These are phyloP conservation scores for Pangasius larnaudii DNA, from an alignment of 2,797 vertebrate genomes.

Conservation along the genomic window DNA sequence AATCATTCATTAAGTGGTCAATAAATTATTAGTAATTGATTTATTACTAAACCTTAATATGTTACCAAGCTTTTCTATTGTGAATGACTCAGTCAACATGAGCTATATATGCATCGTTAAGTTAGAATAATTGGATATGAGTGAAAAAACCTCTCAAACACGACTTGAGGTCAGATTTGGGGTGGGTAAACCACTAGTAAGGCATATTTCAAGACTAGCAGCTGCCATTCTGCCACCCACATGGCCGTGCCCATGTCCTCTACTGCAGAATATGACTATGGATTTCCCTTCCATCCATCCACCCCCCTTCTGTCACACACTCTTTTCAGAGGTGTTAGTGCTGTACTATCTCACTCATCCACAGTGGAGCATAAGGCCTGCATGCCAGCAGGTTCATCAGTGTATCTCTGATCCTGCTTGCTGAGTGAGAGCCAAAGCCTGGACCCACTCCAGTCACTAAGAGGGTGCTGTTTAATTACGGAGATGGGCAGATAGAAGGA, in stretches of 20 bases:
- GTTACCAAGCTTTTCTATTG: not conserved
- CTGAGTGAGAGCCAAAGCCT: constrained; percentile 23
- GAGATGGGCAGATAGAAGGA: not conserved
- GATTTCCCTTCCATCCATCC: not conserved
- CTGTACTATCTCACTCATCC: constrained; percentile 35
- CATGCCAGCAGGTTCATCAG: constrained; percentile 41
- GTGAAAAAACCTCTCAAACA: not conserved
- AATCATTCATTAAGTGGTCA: not conserved
- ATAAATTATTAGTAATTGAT: not conserved
- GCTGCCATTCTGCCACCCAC: constrained; percentile 17
- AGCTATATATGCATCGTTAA: not conserved
- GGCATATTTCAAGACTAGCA: constrained; percentile 7
- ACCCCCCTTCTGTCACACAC: not conserved
- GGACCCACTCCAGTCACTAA: constrained; percentile 31
- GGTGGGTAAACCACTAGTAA: not conserved
- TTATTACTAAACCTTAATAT: not conserved
- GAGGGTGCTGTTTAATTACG: constrained; percentile 37
- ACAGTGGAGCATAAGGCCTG: constrained; percentile 29
- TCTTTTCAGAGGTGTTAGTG: constrained; percentile 13
- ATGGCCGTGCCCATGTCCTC: not conserved
- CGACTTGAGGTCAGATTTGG: constrained; percentile 7
- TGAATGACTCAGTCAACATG: not conserved
- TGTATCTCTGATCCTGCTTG: constrained; percentile 27
- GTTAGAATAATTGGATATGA: not conserved
- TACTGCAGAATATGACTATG: not conserved